Evolutionary conservation across 2,113 vertebrate genomes (phyloP), one percentile per base, ranked within the genome.

Genomic region (Microcebus tavaratra): DNA sequence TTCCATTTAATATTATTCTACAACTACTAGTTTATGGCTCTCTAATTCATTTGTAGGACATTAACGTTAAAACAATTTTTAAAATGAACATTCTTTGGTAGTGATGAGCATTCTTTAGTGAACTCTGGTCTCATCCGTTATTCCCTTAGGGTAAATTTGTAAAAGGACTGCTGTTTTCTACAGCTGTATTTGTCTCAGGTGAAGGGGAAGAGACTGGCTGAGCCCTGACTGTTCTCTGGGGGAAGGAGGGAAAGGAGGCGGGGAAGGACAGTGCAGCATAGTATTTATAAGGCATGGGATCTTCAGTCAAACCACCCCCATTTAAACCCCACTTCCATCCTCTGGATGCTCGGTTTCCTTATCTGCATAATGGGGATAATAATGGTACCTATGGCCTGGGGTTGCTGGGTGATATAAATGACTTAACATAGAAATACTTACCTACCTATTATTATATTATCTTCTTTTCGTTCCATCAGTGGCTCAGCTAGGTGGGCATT

Each of bases 91-190:
- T 92, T 34, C 36, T 85, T 67, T 50, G 65, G 34, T 34, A 59
- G 42, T 55, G 67, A 75, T 70, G 48, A 68, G 12, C 1, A 15
- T 68, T 82, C 17, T 39, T 93, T 78, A 96, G 42, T 2, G 57
- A 65, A 85, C 20, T 83, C 50, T 50, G 8, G 31, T n/a, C 2
- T 84, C 68, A 63, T 75, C 18, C 8, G 36, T 45, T 76, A 45
- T 67, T 90, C 94, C 87, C 21, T 72, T 57, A 85, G n/a, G 59
- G 18, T 87, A 55, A 36, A 79, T 23, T 79, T 87, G 6, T 79
- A 83, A 76, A 73, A 84, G 1, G 42, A 45, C 45, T 89, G 89
- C 88, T 93, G 39, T 90, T 70, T 93, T 93, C n/a, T 61, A 55
- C 91, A 94, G 45, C 10, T 59, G 3, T 80, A 20, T 89, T 88